Evolutionary conservation across 2,113 vertebrate genomes (phyloP), one percentile per base, ranked within the genome.

Genomic region (Falco punctatus): DNA sequence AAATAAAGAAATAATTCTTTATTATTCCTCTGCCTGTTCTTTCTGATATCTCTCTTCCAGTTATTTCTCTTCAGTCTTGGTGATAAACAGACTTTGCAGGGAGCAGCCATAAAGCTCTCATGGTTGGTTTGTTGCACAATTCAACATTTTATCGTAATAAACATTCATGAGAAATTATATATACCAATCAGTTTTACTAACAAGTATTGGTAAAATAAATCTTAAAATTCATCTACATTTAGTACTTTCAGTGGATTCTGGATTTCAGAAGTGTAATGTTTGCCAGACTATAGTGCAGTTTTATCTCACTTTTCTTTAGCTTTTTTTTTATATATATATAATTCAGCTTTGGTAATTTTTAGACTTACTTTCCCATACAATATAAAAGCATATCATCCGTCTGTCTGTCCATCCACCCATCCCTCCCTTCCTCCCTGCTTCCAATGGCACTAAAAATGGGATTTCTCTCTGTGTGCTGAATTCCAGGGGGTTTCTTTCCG

Each of bases 41-140:
- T 77, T 62, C 61, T 65, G 85, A 80, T 87, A 73, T 77, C 59
- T 52, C 81, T 94, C 32, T 71, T 23, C 22, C 20, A 66, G 72
- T 73, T 28, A 67, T 81, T 95, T 84, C 59, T 89, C 48, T 74
- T 95, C 96, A 78, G 75, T 64, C 78, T 38, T 11, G 12, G 70
- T 94, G 95, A 95, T 86, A 86, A 93, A 93, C 92, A 84, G 38
- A 32, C 87, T 92, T 88, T 59, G 55, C 83, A 90, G 87, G 95
- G 85, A 89, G 81, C 90, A 89, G 64, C 65, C 86, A 42, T 88
- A 90, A 69, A 94, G 61, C 73, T 77, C 70, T 95, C 88, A 21
- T 33, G 30, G 74, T 66, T 92, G 94, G 83, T 55, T 92, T 94
- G 79, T 42, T 85, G 77, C 86, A 57, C 18, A 42, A 42, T 42